These are phyloP conservation scores for Girardinus metallicus DNA, from an alignment of 2,797 vertebrate species.

Conservation along the genomic window DNA sequence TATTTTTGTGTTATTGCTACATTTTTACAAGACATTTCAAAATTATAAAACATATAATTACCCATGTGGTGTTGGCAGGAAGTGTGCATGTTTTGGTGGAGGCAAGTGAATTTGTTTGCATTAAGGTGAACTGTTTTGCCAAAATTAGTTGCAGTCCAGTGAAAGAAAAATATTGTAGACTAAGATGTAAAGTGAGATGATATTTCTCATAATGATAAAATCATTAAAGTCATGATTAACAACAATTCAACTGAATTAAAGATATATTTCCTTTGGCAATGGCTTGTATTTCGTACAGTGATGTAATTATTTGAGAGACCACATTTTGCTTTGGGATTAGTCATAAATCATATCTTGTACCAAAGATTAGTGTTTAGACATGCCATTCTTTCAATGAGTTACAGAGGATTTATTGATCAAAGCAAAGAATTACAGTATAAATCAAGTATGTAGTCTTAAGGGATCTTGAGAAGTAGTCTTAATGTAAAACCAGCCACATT, in stretches of 20 bases:
- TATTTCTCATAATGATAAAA: not conserved
- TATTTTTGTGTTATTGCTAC: slow-evolving; percentile 30
- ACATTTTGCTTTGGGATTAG: slow-evolving; percentile 9
- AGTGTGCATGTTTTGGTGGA: slow-evolving; percentile 38
- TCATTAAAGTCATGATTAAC: not conserved
- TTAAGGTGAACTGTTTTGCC: not conserved
- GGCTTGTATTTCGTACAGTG: not conserved
- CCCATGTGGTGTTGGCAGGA: slow-evolving; percentile 7
- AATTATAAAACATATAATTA: slow-evolving; percentile 29
- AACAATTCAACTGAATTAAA: not conserved
- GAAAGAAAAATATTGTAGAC: not conserved
- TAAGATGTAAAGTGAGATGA: not conserved
- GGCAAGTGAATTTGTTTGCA: slow-evolving; percentile 13
- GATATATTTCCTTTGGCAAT: slow-evolving; percentile 4
- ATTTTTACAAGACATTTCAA: slow-evolving; percentile 26
- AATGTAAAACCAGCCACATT: slow-evolving; percentile 12
- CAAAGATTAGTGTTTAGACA: not conserved
- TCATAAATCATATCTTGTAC: slow-evolving; percentile 13
- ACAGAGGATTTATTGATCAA: slow-evolving; percentile 29
- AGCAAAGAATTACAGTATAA: slow-evolving; percentile 18
- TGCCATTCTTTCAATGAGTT: slow-evolving; percentile 19
- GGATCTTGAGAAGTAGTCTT: slow-evolving; percentile 26
- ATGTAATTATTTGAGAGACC: slow-evolving; percentile 19
- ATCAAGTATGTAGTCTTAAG: slow-evolving; percentile 16
- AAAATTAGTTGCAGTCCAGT: not conserved